Conservation (phyloP, 2,888 invertebrate species). For the Phytoseiulus persimilis region DNA sequence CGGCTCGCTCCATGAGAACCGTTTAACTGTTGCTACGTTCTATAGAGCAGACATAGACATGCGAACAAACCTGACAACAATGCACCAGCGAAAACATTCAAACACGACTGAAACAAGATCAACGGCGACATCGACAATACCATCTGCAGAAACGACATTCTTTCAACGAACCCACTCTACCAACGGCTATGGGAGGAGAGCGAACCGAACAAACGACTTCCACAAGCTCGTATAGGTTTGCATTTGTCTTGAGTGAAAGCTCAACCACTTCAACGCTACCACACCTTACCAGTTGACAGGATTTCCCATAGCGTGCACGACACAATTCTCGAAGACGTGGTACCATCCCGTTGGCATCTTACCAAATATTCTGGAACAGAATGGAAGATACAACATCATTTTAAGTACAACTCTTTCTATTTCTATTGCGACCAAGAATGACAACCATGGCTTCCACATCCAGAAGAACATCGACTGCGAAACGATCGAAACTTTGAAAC, state of each 20-base stretch:
- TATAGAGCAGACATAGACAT: not conserved
- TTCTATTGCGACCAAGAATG: not conserved
- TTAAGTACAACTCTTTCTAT: not conserved
- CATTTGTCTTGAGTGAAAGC: not conserved
- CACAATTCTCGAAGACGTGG: not conserved
- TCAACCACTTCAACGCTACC: not conserved
- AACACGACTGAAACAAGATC: not conserved
- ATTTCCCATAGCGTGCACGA: not conserved
- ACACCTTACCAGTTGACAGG: not conserved
- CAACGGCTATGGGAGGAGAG: not conserved
- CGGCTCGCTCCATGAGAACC: not conserved
- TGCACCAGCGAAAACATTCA: not conserved
- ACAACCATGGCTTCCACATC: not conserved
- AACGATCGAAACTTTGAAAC: not conserved
- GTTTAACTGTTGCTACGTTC: not conserved
- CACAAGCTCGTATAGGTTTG: not conserved
- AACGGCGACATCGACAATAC: not conserved
- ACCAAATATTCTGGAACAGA: not conserved
- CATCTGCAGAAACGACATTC: not conserved
- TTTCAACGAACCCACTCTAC: not conserved
- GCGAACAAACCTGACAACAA: not conserved
- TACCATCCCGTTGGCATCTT: not conserved
- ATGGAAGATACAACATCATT: not conserved
- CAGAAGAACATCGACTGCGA: not conserved
- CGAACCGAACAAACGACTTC: not conserved